phyloP scores from a whole-genome alignment of 1,140 invertebrate species.

The Micrasema longulum region DNA sequence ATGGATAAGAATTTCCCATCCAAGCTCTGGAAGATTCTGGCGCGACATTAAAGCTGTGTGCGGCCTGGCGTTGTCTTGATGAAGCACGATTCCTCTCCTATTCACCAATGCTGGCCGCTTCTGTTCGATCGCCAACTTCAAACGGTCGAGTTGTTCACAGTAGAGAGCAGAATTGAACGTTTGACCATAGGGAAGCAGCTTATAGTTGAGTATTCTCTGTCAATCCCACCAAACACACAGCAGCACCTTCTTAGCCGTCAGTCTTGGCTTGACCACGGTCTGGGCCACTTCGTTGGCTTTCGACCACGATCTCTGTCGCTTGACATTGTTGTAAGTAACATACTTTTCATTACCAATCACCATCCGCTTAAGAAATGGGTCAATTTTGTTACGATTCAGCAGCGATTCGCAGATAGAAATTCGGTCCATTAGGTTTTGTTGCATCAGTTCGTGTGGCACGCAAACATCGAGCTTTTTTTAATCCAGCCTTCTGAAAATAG shows the following conservation, averaged over 20 bases:
- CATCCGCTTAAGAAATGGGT: constrained; percentile 1
- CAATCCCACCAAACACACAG: too few relatives aligned
- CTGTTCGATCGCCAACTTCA: constrained; percentile 17
- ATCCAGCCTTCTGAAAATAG: too few relatives aligned
- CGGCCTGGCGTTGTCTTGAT: constrained; percentile 17
- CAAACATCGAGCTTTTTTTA: too few relatives aligned
- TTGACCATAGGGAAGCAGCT: too few relatives aligned
- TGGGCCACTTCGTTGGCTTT: too few relatives aligned
- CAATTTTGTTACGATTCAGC: constrained; percentile 14
- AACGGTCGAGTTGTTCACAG: constrained; percentile 24
- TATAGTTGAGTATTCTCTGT: too few relatives aligned
- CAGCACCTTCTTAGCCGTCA: too few relatives aligned
- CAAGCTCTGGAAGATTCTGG: too few relatives aligned
- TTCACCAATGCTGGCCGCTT: constrained; percentile 20
- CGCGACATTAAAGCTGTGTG: constrained; percentile 16
- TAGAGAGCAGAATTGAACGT: too few relatives aligned
- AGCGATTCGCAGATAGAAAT: constrained; percentile 21
- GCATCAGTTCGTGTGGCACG: too few relatives aligned
- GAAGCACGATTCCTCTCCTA: constrained; percentile 20
- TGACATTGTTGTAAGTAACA: background rate
- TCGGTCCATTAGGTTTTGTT: constrained; percentile 20
- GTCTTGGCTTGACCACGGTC: too few relatives aligned
- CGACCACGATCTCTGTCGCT: constrained; percentile 1
- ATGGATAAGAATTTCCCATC: too few relatives aligned
- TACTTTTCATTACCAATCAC: background rate